phyloP scores from a whole-genome alignment of 2,888 invertebrate species.

The Synergus laeviventris region DNA sequence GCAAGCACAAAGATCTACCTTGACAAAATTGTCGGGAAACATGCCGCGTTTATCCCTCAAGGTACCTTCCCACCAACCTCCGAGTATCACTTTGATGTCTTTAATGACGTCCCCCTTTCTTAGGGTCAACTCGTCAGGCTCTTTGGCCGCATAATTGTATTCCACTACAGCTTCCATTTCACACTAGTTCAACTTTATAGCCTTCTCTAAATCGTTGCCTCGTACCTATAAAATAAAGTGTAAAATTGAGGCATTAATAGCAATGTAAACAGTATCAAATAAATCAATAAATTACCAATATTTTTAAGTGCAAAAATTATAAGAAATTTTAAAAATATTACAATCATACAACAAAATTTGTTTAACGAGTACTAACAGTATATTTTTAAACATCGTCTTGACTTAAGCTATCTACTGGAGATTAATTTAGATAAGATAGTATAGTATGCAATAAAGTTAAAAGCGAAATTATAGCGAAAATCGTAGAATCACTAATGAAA shows the following conservation, averaged over 20 bases:
- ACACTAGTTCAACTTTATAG: conserved; percentile 27
- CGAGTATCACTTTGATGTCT: conserved; percentile 86
- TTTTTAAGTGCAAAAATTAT: not conserved
- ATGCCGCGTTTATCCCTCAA: conserved; percentile 88
- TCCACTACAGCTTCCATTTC: conserved; percentile 87
- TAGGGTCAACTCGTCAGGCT: conserved; percentile 90
- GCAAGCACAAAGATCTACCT: conserved; percentile 73
- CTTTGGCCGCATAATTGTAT: conserved; percentile 90
- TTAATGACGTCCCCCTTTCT: conserved; percentile 89
- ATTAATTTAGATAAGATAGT: not conserved
- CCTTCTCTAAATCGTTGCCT: conserved; percentile 54
- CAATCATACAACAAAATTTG: not conserved
- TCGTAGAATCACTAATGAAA: not conserved
- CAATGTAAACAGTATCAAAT: not conserved
- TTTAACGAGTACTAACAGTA: too few species aligned
- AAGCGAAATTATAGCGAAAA: not conserved
- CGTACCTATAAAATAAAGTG: conserved; percentile 55
- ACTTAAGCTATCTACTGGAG: not conserved
- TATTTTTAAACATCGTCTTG: too few species aligned
- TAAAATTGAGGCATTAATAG: conserved; percentile 14
- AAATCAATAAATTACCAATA: not conserved
- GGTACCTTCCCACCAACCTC: conserved; percentile 96
- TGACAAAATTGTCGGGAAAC: conserved; percentile 96
- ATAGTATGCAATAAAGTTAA: not conserved
- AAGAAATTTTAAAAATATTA: not conserved